Percentiles rank a stretch among this genome's conserved stretches.
Evolutionary conservation across 2,888 invertebrate genomes (phyloP).

Genomic region (Elysia crispata): DNA sequence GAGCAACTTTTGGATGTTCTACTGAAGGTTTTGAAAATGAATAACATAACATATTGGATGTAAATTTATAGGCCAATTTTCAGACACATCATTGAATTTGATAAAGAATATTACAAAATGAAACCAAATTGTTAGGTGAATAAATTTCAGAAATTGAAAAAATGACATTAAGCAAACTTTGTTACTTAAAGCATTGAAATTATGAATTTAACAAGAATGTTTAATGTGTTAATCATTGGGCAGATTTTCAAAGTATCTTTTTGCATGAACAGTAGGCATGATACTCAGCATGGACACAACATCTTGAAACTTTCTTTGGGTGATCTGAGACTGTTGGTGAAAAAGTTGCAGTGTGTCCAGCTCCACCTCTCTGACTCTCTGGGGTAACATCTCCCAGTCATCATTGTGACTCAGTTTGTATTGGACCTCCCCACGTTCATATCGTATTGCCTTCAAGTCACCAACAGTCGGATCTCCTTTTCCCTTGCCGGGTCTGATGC

Average conservation of each 20-base stretch:
- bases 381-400: slow-evolving; percentile 12
- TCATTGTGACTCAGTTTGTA: slow-evolving; percentile 15
- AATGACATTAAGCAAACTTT: too few relatives aligned
- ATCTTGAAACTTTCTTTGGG: slow-evolving; percentile 10
- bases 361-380: slow-evolving; percentile 10
- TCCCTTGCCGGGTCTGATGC: neutral
- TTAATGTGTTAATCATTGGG: neutral
- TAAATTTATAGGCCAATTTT: too few relatives aligned
- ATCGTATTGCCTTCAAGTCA: slow-evolving; percentile 13
- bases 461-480: slow-evolving; percentile 10
- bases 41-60: too few relatives aligned
- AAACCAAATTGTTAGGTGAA: too few relatives aligned
- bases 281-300: slow-evolving; percentile 9
- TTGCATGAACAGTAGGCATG: neutral
- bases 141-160: too few relatives aligned
- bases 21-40: too few relatives aligned
- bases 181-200: too few relatives aligned
- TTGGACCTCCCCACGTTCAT: neutral
- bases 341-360: slow-evolving; percentile 7
- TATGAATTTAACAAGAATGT: neutral
- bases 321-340: neutral
- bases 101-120: too few relatives aligned
- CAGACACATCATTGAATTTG: too few relatives aligned
- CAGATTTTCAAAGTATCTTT: slow-evolving; percentile 1
- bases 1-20: too few relatives aligned